Percentiles rank a stretch among this genome's conserved stretches.
These are phyloP conservation scores for Diorhabda carinulata DNA, from an alignment of 1,140 invertebrate species.

Conservation along the genomic window DNA sequence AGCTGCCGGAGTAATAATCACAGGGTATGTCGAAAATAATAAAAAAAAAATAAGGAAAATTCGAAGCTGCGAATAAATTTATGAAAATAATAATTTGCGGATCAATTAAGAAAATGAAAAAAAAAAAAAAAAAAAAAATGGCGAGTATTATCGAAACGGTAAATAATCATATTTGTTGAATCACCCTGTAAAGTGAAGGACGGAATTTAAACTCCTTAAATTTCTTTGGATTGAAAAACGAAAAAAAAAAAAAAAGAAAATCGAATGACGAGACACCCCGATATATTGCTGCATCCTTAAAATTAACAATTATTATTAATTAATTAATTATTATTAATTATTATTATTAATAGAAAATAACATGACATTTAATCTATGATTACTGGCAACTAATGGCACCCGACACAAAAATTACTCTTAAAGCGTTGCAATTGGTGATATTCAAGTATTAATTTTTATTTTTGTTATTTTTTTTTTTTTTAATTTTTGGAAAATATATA, in stretches of 20 bases:
- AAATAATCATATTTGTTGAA: not conserved
- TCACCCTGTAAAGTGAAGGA: not conserved
- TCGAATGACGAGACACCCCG: not conserved
- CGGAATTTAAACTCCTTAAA: not conserved
- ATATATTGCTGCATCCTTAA: not conserved
- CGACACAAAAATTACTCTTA: conserved; percentile 25
- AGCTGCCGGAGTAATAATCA: too few species aligned
- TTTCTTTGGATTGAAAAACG: too few species aligned
- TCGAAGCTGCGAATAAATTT: too few species aligned
- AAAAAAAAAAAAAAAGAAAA: not conserved
- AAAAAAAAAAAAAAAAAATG: too few species aligned
- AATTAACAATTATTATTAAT: not conserved
- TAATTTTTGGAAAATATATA: conserved; percentile 11
- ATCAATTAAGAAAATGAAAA: too few species aligned
- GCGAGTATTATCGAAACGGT: too few species aligned
- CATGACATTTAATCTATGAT: conserved; percentile 15
- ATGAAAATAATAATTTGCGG: too few species aligned
- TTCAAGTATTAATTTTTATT: not conserved
- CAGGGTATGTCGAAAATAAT: too few species aligned
- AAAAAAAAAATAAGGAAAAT: too few species aligned
- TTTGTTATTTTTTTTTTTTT: conserved; percentile 19
- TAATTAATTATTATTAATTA: not conserved
- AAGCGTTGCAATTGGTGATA: conserved; percentile 21
- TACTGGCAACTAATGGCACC: conserved; percentile 40
- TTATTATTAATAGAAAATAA: conserved; percentile 3